Conservation (phyloP, 2,888 invertebrate species). For the Conus canariensis region DNA sequence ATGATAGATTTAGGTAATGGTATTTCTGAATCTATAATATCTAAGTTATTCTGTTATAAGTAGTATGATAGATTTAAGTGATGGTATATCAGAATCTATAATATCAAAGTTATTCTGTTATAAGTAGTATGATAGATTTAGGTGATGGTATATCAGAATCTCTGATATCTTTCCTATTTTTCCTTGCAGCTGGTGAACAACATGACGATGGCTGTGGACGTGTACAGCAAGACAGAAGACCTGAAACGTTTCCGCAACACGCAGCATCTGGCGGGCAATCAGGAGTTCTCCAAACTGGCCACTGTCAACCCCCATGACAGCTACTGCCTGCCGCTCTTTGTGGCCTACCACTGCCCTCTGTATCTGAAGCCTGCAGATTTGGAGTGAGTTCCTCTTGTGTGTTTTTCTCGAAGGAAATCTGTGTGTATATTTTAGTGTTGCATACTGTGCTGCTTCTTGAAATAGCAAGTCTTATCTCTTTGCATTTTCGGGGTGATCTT, state of each 20-base stretch:
- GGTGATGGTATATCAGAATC: no score
- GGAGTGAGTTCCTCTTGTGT: slow-evolving; percentile 80
- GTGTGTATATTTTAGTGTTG: background rate
- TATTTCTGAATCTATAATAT: no score
- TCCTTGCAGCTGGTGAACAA: slow-evolving; percentile 82
- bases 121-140: no score
- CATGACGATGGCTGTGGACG: slow-evolving; percentile 87
- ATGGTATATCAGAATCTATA: no score
- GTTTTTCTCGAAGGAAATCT: no score
- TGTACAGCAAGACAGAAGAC: slow-evolving; percentile 87
- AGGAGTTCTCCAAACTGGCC: slow-evolving; percentile 86
- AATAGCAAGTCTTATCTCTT: background rate
- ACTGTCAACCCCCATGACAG: slow-evolving; percentile 87
- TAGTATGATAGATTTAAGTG: no score
- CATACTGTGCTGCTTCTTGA: background rate
- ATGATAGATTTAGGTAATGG: no score
- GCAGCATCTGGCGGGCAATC: slow-evolving; percentile 77
- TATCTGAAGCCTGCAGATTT: slow-evolving; percentile 87
- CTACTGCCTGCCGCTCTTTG: slow-evolving; percentile 87
- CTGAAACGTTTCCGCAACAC: slow-evolving; percentile 80
- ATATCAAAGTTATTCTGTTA: no score
- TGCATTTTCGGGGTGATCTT: background rate
- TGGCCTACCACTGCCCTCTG: slow-evolving; percentile 90
- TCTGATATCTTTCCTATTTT: no score
- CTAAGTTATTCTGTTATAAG: no score